Evolutionary conservation across 37 sponge, comb jelly and placozoan species (phyloP).

Genomic region (Aphrocallistes beatrix): DNA sequence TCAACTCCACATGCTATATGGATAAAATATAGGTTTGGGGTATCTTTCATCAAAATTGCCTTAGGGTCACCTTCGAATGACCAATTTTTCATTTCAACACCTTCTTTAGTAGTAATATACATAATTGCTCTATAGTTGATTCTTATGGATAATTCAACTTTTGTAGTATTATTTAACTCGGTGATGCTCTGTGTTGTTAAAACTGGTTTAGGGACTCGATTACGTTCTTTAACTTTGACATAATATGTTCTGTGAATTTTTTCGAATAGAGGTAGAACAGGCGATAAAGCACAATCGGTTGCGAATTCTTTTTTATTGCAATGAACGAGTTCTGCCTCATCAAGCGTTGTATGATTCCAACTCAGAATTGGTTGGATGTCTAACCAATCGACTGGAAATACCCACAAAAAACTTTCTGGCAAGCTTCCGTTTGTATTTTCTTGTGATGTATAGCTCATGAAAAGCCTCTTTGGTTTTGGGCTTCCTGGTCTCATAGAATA

Average conservation of each 20-base stretch:
- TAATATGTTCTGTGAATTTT: not conserved
- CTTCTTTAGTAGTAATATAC: not conserved
- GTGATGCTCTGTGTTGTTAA: not conserved
- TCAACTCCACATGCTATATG: not conserved
- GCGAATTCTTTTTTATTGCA: not conserved
- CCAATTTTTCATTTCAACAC: not conserved
- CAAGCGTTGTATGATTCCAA: not conserved
- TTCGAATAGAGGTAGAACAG: not conserved
- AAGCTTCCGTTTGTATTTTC: not conserved
- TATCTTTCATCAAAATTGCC: not conserved
- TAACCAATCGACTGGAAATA: not conserved
- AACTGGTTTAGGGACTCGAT: not conserved
- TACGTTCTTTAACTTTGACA: not conserved
- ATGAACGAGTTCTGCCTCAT: not conserved
- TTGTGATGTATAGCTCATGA: not conserved
- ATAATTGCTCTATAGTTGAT: not conserved
- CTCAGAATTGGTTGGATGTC: not conserved
- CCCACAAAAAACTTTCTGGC: not conserved
- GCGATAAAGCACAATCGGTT: not conserved
- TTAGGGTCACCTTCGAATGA: not conserved
- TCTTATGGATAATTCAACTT: not conserved
- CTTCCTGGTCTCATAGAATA: conserved; percentile 4
- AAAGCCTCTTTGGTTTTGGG: not conserved
- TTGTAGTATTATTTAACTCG: not conserved
- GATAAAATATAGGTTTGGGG: not conserved